A percentile compares a stretch with the other conserved stretches of the same genome.
Conservation (phyloP, 2,888 invertebrate species). For the Euspilapteryx auroguttella region DNA sequence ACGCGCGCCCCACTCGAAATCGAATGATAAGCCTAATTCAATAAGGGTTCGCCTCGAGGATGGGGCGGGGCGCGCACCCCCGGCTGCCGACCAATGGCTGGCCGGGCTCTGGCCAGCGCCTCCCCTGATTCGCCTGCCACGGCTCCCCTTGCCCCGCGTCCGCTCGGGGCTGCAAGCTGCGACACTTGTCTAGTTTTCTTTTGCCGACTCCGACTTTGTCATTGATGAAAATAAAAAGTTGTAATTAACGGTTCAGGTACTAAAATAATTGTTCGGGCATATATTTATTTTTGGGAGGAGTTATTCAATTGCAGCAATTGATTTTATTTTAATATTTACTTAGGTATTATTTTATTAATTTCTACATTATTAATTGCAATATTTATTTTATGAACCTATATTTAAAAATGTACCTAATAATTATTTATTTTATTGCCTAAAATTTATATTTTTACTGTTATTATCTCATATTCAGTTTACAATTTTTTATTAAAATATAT, state of each 20-base stretch:
- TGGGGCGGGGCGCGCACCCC: conserved; percentile 51
- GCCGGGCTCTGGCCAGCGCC: conserved; percentile 20
- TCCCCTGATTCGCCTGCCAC: conserved; percentile 22
- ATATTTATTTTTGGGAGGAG: too few species aligned
- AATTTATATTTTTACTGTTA: too few species aligned
- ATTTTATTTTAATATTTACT: too few species aligned
- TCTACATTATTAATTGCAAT: too few species aligned
- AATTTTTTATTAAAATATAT: too few species aligned
- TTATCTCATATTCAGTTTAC: too few species aligned
- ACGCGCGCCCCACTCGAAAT: conserved; percentile 58
- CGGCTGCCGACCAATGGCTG: conserved; percentile 18
- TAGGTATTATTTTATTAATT: too few species aligned
- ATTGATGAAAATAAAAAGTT: conserved; percentile 61
- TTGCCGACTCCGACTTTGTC: conserved; percentile 62
- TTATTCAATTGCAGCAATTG: too few species aligned
- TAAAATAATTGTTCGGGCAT: conserved; percentile 44
- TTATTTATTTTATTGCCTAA: too few species aligned
- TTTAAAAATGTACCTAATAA: too few species aligned
- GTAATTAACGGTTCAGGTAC: conserved; percentile 59
- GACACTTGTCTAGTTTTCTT: conserved; percentile 63
- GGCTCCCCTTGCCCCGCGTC: conserved; percentile 20
- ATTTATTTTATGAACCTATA: too few species aligned
- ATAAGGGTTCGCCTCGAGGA: conserved; percentile 66
- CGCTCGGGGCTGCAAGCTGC: conserved; percentile 50
- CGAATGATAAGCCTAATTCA: conserved; percentile 80